Evolutionary conservation across 2,888 invertebrate species (phyloP), one percentile per base, ranked within the genome.

Genomic region (Drosophila emarginata): DNA sequence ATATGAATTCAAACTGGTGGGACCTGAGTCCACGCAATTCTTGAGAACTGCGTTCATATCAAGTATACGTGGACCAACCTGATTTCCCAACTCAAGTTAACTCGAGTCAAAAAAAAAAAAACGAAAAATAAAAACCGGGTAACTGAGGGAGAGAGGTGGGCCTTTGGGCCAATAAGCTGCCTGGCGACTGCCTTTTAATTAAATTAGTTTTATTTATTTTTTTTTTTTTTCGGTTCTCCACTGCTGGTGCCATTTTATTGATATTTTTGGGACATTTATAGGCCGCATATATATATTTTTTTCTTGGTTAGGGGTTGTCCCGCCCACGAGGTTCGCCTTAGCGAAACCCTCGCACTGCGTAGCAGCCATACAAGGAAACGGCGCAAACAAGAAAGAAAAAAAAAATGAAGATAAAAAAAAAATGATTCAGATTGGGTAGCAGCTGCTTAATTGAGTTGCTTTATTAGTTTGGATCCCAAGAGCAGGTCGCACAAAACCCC

Each of bases 401-500:
- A 45, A 58, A 56, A 36, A 54, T 53, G 5, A 36, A 57, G 51
- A 39, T 32, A 23, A 58, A 23, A 37, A 40, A 67, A 68, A 62
- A 64, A 58, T 60, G 51, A 65, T 64, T 67, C 50, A 52, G 59
- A 32, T 15, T 37, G 59, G 59, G 64, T 66, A 61, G 67, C 82
- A 79, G 79, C 73, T 75, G 72, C 61, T 75, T 82, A 82, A 82
- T 82, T 82, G 77, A 85, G 78, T 82, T 82, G 82, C 61, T 72
- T 85, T 82, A 79, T 82, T 82, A 80, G 80, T 82, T 85, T 67
- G 58, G 11, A 32, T 21, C 32, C 23, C 45, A 45, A 0, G 32
- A 32, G 32, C 32, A 32, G 32, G 32, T 14, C 40, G 18, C 7
- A 7, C 15, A 15, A 15, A 15, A 15, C 15, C 15, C 15, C 40